Conservation (phyloP, 2,113 vertebrate genomes). For the Phasianus colchicus region DNA sequence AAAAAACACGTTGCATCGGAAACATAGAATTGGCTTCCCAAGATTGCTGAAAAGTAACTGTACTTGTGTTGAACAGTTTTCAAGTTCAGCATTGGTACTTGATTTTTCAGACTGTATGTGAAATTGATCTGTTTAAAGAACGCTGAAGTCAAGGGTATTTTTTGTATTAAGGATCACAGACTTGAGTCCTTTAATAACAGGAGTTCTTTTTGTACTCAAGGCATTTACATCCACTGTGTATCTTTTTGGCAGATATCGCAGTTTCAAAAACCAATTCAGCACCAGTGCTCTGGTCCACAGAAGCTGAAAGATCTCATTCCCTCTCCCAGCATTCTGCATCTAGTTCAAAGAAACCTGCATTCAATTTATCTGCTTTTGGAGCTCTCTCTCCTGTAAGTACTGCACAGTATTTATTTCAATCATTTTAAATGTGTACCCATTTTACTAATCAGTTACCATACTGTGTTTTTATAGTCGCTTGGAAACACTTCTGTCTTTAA, state of each 20-base stretch:
- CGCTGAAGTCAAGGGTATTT: background rate
- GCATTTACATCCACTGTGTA: background rate
- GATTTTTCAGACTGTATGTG: background rate
- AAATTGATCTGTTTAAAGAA: background rate
- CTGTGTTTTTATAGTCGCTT: conserved; percentile 78
- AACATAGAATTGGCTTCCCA: background rate
- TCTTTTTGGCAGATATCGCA: conserved; percentile 86
- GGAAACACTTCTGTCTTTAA: conserved; percentile 89
- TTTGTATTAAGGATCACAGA: background rate
- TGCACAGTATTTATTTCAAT: background rate
- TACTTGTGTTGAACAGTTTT: background rate
- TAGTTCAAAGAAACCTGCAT: conserved; percentile 92
- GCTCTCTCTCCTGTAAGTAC: conserved; percentile 90
- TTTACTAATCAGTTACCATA: conserved; percentile 32
- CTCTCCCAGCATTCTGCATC: conserved; percentile 84
- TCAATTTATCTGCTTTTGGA: conserved; percentile 96
- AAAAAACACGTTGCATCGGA: background rate
- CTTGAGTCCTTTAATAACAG: background rate
- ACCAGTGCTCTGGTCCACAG: conserved; percentile 91
- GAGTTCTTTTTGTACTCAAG: background rate
- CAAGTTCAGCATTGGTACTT: background rate
- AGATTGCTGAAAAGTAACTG: background rate
- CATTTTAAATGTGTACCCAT: background rate
- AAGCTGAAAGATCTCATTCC: conserved; percentile 87
- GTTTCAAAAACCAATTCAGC: conserved; percentile 88